A percentile compares a stretch with the other conserved stretches of the same genome.
phyloP scores from a whole-genome alignment of 2,113 vertebrate genomes.

The Marcusenius ussheri region DNA sequence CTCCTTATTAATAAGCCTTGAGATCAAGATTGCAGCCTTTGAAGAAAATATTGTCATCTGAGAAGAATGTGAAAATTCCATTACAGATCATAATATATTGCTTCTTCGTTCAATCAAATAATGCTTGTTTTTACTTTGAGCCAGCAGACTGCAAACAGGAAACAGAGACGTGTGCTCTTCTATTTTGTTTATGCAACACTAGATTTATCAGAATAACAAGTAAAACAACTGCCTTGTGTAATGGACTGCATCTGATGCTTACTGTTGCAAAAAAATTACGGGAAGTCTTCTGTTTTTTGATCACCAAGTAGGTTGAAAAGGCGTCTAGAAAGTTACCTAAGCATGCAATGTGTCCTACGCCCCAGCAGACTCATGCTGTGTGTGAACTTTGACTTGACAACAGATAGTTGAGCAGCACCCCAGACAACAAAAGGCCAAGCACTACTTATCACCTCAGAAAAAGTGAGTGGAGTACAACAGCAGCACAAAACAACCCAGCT shows the following conservation, averaged over 20 bases:
- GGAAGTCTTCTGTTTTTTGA: background rate
- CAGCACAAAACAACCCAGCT: background rate
- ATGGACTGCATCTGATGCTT: background rate
- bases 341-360: background rate
- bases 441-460: background rate
- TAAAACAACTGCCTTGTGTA: background rate
- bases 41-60: background rate
- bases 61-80: background rate
- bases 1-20: background rate
- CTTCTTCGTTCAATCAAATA: background rate
- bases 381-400: background rate
- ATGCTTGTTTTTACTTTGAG: background rate
- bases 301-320: background rate
- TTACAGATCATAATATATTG: background rate
- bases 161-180: background rate
- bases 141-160: background rate
- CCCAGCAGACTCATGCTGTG: background rate
- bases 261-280: background rate
- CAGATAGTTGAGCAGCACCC: background rate
- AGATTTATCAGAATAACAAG: background rate
- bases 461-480: background rate
- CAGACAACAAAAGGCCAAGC: background rate
- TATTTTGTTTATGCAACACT: background rate
- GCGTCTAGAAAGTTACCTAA: background rate
- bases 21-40: background rate